Base-by-base conservation (phyloP, 2,797 vertebrate species). In the Hemibagrus guttatus region DNA sequence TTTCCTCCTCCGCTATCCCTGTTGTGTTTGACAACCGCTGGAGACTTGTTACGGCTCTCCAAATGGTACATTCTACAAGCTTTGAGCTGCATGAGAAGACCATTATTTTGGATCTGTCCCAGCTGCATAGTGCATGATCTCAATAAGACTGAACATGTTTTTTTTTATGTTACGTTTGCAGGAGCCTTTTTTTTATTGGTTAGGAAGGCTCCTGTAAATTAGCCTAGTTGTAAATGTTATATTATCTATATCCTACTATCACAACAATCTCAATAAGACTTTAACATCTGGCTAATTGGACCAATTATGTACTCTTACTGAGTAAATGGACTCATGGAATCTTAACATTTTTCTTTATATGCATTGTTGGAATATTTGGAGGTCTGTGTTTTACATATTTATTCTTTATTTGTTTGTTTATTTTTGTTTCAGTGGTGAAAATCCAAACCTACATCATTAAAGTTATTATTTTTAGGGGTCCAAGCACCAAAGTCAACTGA, bases 61-160 rank as follows among this genome's bases (percentile, higher is more conserved):
- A 89, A 93, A 90, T 89, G 90, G 89, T 85, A 58, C 93, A 89
- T 91, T 92, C 91, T 92, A 72, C 86, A 89, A 61, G 80, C 86
- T 89, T 85, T 84, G 64, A 90, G 91, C 90, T 88, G 87, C 92
- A 94, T 92, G 92, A 93, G 92, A 92, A 90, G 92, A 91, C 93
- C 87, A 90, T 59, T 75, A 88, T 92, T 91, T 89, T 74, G 81
- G 79, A 46, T 81, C 56, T 71, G 35, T 87, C 81, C 72, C 71
- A 56, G 52, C 63, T 66, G 80, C 42, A 66, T 52, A 54, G 68
- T 72, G 39, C 16, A 74, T 82, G 46, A 83, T 31, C 63, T 54
- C 81, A 52, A 83, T 52, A 82, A 82, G 52, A 52, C 56, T 7
- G 39, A 61, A 39, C 21, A 35, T 56, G 31, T 64, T 64, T 81